Conservation (phyloP, 2,113 vertebrate genomes). For the Rhinolophus sinicus region DNA sequence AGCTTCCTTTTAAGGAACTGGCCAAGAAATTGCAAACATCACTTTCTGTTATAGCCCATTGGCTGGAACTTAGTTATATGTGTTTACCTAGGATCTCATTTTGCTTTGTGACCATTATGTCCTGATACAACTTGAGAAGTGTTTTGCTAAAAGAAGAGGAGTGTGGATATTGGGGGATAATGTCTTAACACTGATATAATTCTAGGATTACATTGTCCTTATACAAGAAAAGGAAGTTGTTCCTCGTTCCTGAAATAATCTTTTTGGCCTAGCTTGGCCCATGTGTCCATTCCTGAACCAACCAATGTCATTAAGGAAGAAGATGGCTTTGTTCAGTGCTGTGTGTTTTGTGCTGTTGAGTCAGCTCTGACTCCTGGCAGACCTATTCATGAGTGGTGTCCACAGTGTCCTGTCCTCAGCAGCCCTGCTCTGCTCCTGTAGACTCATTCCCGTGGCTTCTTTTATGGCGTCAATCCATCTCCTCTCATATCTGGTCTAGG, state of each 20-base stretch:
- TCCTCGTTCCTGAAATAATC: constrained; percentile 14
- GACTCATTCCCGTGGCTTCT: neutral
- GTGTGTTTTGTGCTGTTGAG: neutral
- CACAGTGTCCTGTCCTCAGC: neutral
- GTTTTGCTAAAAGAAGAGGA: neutral
- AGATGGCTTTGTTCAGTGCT: neutral
- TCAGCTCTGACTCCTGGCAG: neutral
- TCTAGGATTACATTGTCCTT: constrained; percentile 30
- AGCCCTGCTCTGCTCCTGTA: neutral
- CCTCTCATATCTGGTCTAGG: neutral
- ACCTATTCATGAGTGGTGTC: neutral
- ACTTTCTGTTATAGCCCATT: neutral
- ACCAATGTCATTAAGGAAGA: neutral
- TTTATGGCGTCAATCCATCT: neutral
- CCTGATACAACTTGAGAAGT: neutral
- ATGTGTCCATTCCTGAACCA: neutral
- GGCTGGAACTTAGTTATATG: neutral
- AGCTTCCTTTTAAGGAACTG: constrained; percentile 17
- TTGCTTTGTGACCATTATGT: neutral
- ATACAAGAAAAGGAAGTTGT: neutral
- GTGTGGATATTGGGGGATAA: neutral
- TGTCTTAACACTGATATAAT: neutral
- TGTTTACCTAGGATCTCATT: neutral
- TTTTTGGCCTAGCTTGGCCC: constrained; percentile 27
- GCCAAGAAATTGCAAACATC: neutral